Evolutionary conservation across 2,113 vertebrate genomes (phyloP).

Genomic region (Lichenostomus cassidix): DNA sequence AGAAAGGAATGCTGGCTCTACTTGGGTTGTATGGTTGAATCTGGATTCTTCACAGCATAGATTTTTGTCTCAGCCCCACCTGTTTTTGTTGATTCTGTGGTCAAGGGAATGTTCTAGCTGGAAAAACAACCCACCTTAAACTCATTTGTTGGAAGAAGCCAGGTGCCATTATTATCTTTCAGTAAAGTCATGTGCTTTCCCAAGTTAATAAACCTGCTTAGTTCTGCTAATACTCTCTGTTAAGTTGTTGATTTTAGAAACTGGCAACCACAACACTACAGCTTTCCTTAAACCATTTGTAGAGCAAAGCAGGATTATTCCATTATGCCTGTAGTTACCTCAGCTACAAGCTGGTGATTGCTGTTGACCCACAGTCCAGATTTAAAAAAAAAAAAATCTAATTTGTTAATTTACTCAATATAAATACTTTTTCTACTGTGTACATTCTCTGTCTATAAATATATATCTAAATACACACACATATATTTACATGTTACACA

Average conservation of each 20-base stretch:
- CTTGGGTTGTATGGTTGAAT: neutral
- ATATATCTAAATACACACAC: neutral
- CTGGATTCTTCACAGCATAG: neutral
- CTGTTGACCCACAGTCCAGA: neutral
- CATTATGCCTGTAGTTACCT: accelerated
- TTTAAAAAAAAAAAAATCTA: neutral
- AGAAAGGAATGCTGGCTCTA: neutral
- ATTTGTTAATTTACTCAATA: neutral
- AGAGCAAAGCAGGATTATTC: neutral
- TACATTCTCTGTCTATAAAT: accelerated
- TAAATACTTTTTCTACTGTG: neutral
- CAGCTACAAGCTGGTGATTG: neutral
- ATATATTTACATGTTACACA: neutral
- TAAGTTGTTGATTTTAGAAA: neutral
- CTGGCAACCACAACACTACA: neutral
- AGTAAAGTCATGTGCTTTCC: neutral
- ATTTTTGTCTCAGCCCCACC: neutral
- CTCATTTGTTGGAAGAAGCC: neutral
- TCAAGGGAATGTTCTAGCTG: neutral
- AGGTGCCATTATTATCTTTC: neutral
- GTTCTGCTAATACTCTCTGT: neutral
- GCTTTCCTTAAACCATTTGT: neutral
- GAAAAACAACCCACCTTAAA: neutral
- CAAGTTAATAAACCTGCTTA: neutral
- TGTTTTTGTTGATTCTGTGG: neutral